Evolutionary conservation across 2,113 vertebrate species (phyloP).

Genomic region (Rhodinocichla rosea): DNA sequence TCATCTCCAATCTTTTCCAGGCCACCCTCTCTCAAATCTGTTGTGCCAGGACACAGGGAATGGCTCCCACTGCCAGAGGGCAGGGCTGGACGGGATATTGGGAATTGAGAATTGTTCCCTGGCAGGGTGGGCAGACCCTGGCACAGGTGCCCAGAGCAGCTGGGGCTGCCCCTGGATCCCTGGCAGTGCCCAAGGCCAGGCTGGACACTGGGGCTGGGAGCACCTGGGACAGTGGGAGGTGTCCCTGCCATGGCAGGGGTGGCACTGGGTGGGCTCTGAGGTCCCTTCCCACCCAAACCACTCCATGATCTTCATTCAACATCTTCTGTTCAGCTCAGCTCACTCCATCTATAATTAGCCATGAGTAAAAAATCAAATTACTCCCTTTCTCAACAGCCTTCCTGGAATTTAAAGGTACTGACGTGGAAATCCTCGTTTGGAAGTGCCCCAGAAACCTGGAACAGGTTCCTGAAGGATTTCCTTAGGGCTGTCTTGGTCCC

Average conservation of each 20-base stretch:
- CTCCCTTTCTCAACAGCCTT: neutral
- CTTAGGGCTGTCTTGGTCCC: neutral
- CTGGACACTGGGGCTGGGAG: neutral
- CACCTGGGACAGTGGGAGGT: neutral
- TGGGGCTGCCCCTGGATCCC: neutral
- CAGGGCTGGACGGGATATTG: accelerated
- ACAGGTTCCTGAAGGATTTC: neutral
- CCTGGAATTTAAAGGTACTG: neutral
- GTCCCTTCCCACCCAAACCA: neutral
- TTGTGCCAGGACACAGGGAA: neutral
- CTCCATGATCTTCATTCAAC: neutral
- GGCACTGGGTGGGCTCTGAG: accelerated
- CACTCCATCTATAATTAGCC: neutral
- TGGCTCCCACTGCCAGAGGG: neutral
- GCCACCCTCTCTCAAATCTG: no score
- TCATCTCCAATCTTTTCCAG: neutral
- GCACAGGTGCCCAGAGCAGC: neutral
- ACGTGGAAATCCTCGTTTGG: accelerated
- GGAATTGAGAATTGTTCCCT: neutral
- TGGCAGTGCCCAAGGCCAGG: neutral
- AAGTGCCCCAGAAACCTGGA: neutral
- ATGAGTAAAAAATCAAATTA: neutral
- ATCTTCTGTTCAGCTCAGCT: neutral
- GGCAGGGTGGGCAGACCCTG: accelerated
- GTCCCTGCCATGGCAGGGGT: neutral